phyloP scores from a whole-genome alignment of 2,888 invertebrate genomes.

The Drosophila colorata region DNA sequence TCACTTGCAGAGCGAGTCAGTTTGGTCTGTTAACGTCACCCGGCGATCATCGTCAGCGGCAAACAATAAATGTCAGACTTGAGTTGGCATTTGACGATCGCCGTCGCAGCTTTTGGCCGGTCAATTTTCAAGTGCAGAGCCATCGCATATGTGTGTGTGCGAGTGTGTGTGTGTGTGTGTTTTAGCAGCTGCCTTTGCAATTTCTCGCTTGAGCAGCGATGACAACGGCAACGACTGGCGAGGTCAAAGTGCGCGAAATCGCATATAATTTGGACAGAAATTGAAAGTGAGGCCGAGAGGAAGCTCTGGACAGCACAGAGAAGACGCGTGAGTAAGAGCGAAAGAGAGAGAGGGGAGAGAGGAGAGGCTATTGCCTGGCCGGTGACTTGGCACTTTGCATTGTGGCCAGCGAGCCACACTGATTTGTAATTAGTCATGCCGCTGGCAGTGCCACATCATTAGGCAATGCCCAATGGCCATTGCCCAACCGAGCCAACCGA shows the following conservation, averaged over 20 bases:
- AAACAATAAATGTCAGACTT: constrained; percentile 64
- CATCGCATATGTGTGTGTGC: constrained; percentile 2
- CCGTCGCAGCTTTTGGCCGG: constrained; percentile 60
- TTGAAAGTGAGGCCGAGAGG: constrained; percentile 63
- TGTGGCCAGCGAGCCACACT: constrained; percentile 28
- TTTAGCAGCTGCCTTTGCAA: constrained; percentile 66
- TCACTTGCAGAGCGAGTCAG: background rate
- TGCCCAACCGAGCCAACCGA: constrained; percentile 40
- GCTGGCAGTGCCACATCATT: constrained; percentile 66
- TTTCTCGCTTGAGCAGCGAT: constrained; percentile 71
- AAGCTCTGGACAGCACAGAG: constrained; percentile 2
- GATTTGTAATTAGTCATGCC: constrained; percentile 74
- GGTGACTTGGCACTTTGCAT: constrained; percentile 69
- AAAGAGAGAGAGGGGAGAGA: background rate
- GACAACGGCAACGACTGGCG: constrained; percentile 43
- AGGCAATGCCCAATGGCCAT: constrained; percentile 62
- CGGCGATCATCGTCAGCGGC: constrained; percentile 44
- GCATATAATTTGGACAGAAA: constrained; percentile 66
- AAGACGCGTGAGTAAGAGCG: background rate
- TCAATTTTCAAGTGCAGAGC: constrained; percentile 64
- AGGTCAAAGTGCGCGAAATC: constrained; percentile 72
- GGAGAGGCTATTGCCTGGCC: constrained; percentile 9
- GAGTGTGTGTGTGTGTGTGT: constrained; percentile 27
- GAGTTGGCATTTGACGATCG: constrained; percentile 68
- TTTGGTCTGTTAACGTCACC: constrained; percentile 44